Evolutionary conservation across 2,888 invertebrate species (phyloP), one percentile per base, ranked within the genome.

Genomic region (Muscina levida): DNA sequence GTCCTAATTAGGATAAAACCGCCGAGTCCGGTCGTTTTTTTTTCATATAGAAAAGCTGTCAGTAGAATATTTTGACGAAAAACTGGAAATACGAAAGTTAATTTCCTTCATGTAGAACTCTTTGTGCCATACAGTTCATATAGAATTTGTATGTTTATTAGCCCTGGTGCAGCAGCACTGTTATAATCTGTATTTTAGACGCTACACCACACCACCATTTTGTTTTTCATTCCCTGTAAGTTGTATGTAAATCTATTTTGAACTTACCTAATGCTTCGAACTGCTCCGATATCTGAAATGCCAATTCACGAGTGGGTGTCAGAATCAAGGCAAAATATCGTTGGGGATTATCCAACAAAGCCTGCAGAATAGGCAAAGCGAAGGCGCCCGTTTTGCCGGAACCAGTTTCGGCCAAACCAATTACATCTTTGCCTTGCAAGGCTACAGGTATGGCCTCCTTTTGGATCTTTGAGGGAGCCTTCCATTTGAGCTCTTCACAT

Each of bases 221-320:
- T 57, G 0, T 8, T 6, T n/a, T 17, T 62, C 15, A 17, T 24
- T 51, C n/a, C n/a, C n/a, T n/a, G n/a, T n/a, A 31, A 17, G 11
- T 31, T 17, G 17, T 19, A 46, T 31, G n/a, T n/a, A n/a, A n/a
- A n/a, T n/a, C n/a, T n/a, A n/a, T n/a, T n/a, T n/a, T n/a, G 0
- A 44, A 85, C 91, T 91, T 91, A 95, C 96, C 99, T 79, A 99
- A 92, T 2, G 99, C 99, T 90, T 98, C 97, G 92, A 99, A 97
- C 88, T 99, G 99, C 91, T 99, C 99, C 0, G 97, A 96, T 87
- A 99, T 99, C 91, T 99, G 99, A 89, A 98, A 98, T 2, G 99
- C 99, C 86, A 99, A 92, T 91, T 99, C 99, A 90, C 99, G 93
- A 0, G 99, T 99, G 0, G 99, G 99, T 15, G 99, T 99, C 67